Conservation (phyloP, 2,888 invertebrate species). For the Amphipyra berbera region DNA sequence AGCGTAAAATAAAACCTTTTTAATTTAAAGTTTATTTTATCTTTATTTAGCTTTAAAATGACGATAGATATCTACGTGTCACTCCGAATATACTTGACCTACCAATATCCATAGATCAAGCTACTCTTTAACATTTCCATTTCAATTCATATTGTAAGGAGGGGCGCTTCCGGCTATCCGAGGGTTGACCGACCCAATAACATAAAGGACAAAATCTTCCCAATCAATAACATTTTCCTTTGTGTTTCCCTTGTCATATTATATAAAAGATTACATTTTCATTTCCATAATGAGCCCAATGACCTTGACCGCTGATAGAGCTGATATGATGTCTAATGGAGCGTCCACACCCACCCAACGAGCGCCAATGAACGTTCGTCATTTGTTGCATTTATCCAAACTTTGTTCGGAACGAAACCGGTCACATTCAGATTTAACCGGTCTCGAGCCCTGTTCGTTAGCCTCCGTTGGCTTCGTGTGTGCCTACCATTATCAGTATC, state of each 20-base stretch:
- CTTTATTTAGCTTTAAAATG: not conserved
- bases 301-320: not conserved
- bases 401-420: too few species aligned
- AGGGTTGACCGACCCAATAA: conserved; percentile 23
- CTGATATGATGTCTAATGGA: too few species aligned
- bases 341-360: too few species aligned
- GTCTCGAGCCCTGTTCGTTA: too few species aligned
- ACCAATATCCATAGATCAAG: conserved; percentile 7
- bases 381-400: too few species aligned
- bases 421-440: too few species aligned
- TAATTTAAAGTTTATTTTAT: too few species aligned
- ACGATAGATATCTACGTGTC: not conserved
- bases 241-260: conserved; percentile 14
- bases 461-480: too few species aligned
- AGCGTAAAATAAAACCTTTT: too few species aligned
- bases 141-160: conserved; percentile 39
- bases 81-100: conserved; percentile 12
- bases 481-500: too few species aligned
- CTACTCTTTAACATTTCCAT: conserved; percentile 21
- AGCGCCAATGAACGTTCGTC: too few species aligned
- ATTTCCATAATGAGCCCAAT: conserved; percentile 1
- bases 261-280: conserved; percentile 2
- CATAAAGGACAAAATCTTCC: conserved; percentile 24
- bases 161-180: conserved; percentile 17
- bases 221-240: conserved; percentile 41